phyloP scores from a whole-genome alignment of 1,140 invertebrate genomes.

The Asbolus verrucosus region DNA sequence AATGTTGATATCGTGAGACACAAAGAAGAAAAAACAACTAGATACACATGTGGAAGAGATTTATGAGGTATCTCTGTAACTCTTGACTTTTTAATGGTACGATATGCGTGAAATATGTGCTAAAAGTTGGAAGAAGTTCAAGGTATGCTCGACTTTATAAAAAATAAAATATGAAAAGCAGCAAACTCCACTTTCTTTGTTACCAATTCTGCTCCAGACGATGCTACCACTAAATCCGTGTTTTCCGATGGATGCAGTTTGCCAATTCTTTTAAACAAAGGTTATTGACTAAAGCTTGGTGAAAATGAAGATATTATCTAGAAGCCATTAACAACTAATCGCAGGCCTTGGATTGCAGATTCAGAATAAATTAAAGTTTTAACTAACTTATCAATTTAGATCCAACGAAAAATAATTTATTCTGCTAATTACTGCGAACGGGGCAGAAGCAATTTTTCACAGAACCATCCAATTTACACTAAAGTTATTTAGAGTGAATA shows the following conservation, averaged over 20 bases:
- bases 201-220: neutral
- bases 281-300: no score
- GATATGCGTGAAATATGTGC: conserved; percentile 27
- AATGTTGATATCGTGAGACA: no score
- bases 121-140: conserved; percentile 35
- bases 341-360: no score
- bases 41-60: conserved; percentile 38
- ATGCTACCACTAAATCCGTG: neutral
- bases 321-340: no score
- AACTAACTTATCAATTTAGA: no score
- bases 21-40: neutral
- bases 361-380: no score
- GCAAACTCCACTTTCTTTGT: conserved; percentile 14
- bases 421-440: no score
- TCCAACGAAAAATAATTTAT: no score
- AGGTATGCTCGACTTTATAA: no score
- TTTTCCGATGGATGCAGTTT: neutral
- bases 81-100: neutral
- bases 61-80: conserved; percentile 41
- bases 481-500: neutral
- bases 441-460: conserved; percentile 3
- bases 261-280: no score
- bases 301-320: no score
- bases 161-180: neutral
- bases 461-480: conserved; percentile 2